Evolutionary conservation across 2,888 invertebrate species (phyloP).

Genomic region (Acrobasis suavella): DNA sequence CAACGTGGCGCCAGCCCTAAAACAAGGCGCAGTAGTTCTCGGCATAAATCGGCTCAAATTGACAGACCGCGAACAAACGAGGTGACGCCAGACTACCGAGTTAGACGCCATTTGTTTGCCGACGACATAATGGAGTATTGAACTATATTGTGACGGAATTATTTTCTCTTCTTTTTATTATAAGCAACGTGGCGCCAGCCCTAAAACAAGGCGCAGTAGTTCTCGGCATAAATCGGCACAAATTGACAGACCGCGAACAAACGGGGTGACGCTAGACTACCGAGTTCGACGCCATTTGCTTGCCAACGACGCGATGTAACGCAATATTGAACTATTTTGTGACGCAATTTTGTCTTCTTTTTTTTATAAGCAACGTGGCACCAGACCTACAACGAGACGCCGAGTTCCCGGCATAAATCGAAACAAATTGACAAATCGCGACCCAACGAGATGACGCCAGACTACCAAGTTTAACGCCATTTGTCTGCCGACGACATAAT

Average conservation of each 20-base stretch:
- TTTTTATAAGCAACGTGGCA: too few relatives aligned
- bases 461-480: slow-evolving; percentile 16
- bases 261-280: slow-evolving; percentile 38
- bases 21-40: too few relatives aligned
- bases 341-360: not conserved
- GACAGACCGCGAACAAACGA: slow-evolving; percentile 34
- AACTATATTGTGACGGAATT: too few relatives aligned
- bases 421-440: not conserved
- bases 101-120: not conserved
- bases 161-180: too few relatives aligned
- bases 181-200: not conserved
- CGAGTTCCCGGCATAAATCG: too few relatives aligned
- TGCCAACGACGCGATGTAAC: slow-evolving; percentile 3
- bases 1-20: too few relatives aligned
- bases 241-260: slow-evolving; percentile 45
- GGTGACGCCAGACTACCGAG: slow-evolving; percentile 33
- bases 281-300: slow-evolving; percentile 16
- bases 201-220: slow-evolving; percentile 24
- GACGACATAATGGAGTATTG: too few relatives aligned
- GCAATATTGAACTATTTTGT: not conserved
- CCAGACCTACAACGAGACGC: too few relatives aligned
- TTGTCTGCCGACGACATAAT: not conserved
- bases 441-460: slow-evolving; percentile 40
- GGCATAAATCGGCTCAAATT: too few relatives aligned
- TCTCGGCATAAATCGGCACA: slow-evolving; percentile 44